These are phyloP conservation scores for Brachylomia viminalis DNA, from an alignment of 2,888 invertebrate species.

Conservation along the genomic window DNA sequence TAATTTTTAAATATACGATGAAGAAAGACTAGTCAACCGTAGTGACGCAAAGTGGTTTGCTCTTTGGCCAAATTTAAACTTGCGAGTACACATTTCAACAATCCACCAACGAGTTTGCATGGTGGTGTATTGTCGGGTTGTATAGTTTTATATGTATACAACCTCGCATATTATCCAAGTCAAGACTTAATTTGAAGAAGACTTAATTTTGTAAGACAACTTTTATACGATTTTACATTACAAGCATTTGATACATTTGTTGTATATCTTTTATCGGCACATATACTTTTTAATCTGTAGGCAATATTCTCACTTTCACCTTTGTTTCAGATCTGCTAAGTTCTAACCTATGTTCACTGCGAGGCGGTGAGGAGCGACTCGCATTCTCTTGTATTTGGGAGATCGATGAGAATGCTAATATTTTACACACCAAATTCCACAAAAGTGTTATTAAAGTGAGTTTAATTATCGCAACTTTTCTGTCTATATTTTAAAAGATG, in stretches of 20 bases:
- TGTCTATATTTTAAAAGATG: neutral
- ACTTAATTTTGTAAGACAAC: no score
- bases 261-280: no score
- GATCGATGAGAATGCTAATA: conserved; percentile 95
- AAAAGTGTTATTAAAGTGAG: conserved; percentile 96
- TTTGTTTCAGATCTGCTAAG: conserved; percentile 94
- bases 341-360: conserved; percentile 98
- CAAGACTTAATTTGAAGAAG: no score
- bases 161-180: neutral
- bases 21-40: no score
- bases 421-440: conserved; percentile 95
- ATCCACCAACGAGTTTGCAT: neutral
- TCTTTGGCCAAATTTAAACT: neutral
- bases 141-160: neutral
- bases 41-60: no score
- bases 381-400: conserved; percentile 99
- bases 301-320: neutral
- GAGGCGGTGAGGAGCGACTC: conserved; percentile 97
- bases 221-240: no score
- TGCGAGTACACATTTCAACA: neutral
- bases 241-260: no score
- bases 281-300: no score
- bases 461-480: neutral
- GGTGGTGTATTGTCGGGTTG: neutral
- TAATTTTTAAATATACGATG: neutral